Base-by-base conservation (phyloP, 2,888 invertebrate species). In the Ophraella communa region DNA sequence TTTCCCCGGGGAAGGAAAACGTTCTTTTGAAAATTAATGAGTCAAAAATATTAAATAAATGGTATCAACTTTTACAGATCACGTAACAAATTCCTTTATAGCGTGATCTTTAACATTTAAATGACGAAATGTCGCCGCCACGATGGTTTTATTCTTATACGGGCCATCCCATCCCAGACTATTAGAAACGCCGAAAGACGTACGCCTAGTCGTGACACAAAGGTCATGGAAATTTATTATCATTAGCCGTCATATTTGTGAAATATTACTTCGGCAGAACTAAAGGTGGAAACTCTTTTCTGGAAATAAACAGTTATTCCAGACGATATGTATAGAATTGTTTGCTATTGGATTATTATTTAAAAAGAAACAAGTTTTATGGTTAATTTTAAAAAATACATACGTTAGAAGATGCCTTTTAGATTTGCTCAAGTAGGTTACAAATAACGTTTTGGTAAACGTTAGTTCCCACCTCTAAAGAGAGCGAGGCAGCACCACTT, bases 61-160 rank as follows among this genome's bases (percentile, higher is more conserved):
- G 76, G 75, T 74, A 74, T 74, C 75, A 77, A 76, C 71, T 74
- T 77, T 79, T 78, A 76, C 78, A 78, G 80, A 80, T 80, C 80
- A 80, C 80, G 79, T 80, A 78, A 71, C 77, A 73, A 71, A 76
- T 73, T 72, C 73, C 71, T 70, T 14, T 17, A 39, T 39, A 68
- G 65, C 71, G 73, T 73, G 71, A 73, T 76, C 74, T 78, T 78
- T 80, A 80, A 79, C 80, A 79, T 80, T 81, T 80, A 74, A 74
- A 75, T 75, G n/a, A 76, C 75, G 71, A 79, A 80, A 80, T 80
- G 80, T 80, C 80, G 79, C 77, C 80, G 79, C 77, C 76, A 77
- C 62, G 71, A 75, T 74, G 78, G 76, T 75, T 65, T 72, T 68
- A 70, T 73, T 71, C 67, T 62, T 66, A 71, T 72, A 70, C 57